Evolutionary conservation across 2,113 vertebrate species (phyloP).

Genomic region (Zootoca vivipara): DNA sequence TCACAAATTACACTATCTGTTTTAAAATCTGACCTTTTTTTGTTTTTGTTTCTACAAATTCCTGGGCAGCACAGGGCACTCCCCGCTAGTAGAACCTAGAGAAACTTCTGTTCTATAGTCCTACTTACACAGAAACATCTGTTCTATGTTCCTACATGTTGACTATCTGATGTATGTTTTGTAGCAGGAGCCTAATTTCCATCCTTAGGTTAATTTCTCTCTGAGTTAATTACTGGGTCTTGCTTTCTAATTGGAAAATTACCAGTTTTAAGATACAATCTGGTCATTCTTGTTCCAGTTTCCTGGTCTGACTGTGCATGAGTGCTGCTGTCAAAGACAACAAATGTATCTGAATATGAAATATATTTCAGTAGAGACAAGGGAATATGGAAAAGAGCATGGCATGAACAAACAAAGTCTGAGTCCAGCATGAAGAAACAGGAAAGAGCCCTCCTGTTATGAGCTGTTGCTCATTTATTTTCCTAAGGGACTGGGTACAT

Average conservation of each 20-base stretch:
- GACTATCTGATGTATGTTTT: not conserved
- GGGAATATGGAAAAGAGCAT: not conserved
- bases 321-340: not conserved
- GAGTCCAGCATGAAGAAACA: not conserved
- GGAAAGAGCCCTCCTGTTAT: not conserved
- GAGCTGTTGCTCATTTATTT: not conserved
- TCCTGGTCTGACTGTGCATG: constrained; percentile 8
- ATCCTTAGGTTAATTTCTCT: constrained; percentile 1
- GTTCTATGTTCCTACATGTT: not conserved
- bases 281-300: constrained; percentile 15
- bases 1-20: too few species aligned
- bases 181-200: not conserved
- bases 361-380: not conserved
- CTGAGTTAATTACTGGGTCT: constrained; percentile 17
- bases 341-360: not conserved
- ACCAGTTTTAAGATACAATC: constrained; percentile 7
- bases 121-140: too few species aligned
- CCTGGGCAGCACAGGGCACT: too few species aligned
- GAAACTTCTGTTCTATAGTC: too few species aligned
- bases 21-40: too few species aligned
- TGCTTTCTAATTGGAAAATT: constrained; percentile 16
- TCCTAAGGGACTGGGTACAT: too few species aligned
- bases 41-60: too few species aligned
- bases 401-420: not conserved
- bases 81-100: too few species aligned